Base-by-base conservation (phyloP, 2,797 vertebrate species). In the Gymnocypris eckloni region DNA sequence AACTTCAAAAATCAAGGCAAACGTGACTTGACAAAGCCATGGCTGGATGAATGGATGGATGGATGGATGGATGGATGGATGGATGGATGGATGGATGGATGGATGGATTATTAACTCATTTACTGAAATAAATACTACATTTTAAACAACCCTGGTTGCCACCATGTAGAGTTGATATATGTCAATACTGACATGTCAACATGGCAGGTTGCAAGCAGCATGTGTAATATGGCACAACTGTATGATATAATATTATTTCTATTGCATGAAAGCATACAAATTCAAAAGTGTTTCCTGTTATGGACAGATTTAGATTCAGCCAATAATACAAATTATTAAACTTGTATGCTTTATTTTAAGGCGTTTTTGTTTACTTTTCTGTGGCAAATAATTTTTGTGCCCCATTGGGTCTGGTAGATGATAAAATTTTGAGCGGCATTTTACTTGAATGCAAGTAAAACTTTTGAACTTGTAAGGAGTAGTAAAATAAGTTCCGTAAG, bases 361-460 rank as follows among this genome's bases (percentile, higher is more conserved):
- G 56, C 4, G 20, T 80, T 45, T 48, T 25, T 28, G 37, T 43
- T 41, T 18, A 43, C 4, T 28, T 61, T 41, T 79, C 1, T 43
- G 28, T 79, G 41, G 8, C 1, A 56, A 54, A 56, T 56, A 0
- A 77, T 41, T 39, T 13, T 41, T 52, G 37, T n/a, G 22, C 22
- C 39, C 4, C 8, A 10, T 45, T 25, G 12, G 15, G 13, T 43
- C n/a, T 16, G 13, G 15, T 41, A 28, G 2, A 25, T 22, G 6
- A 39, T 2, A 41, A 5, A 59, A 9, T 0, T 77, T 54, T 52
- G 4, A 76, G 33, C 9, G 0, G 0, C 39, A 33, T 33, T 33
- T 79, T 20, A 5, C 48, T 33, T 45, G 25, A 56, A 79, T 85
- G 41, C 20, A 59, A 37, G 48, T 61, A 33, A 64, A 79, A n/a